phyloP scores from a whole-genome alignment of 2,113 vertebrate species.

The Aplodontia rufa region DNA sequence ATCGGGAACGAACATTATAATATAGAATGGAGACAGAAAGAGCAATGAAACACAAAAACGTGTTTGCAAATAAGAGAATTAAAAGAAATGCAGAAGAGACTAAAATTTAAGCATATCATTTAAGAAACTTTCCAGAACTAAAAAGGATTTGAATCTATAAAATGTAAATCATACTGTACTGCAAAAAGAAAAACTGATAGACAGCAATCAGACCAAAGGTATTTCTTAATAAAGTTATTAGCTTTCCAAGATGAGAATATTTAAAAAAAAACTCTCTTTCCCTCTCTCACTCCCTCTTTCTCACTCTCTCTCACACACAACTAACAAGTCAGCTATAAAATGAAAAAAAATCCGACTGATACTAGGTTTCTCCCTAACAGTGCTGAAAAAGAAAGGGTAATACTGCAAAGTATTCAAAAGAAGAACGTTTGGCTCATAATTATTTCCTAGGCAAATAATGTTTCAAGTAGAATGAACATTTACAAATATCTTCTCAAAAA shows the following conservation, averaged over 20 bases:
- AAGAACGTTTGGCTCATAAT: background rate
- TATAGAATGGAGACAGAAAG: background rate
- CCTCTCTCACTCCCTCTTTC: too few species aligned
- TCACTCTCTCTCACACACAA: background rate
- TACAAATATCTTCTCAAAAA: background rate
- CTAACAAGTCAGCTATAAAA: background rate
- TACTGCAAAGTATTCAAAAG: background rate
- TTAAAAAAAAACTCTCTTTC: too few species aligned
- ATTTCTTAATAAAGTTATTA: background rate
- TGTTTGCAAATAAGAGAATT: background rate
- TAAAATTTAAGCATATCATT: background rate
- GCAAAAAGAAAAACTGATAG: background rate
- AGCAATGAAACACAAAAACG: background rate
- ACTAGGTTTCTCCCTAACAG: background rate
- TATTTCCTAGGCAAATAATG: background rate
- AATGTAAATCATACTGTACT: background rate
- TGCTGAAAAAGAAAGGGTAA: background rate
- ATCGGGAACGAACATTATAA: background rate
- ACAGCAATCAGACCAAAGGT: background rate
- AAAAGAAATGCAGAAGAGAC: background rate
- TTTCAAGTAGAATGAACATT: conserved; percentile 43
- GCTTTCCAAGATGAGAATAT: background rate
- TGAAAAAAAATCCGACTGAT: background rate
- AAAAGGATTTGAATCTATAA: background rate
- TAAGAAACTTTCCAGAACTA: background rate